A percentile compares a stretch with the other conserved stretches of the same genome.
These are phyloP conservation scores for Jacana jacana DNA, from an alignment of 2,113 vertebrate species.

Conservation along the genomic window DNA sequence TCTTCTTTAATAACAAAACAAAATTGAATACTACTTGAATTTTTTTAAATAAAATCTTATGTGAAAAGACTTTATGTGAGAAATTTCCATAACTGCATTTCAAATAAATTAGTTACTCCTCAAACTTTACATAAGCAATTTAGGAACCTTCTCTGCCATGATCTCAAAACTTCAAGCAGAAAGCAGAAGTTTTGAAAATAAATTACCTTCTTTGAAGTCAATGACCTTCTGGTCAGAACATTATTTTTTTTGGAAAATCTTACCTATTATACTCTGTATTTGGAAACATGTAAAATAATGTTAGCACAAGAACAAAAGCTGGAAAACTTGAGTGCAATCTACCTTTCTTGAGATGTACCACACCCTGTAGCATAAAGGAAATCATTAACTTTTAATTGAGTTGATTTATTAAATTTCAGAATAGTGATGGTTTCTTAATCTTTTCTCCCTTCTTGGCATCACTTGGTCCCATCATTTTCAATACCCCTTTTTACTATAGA, in stretches of 20 bases:
- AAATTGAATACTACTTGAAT: no score
- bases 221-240: not conserved
- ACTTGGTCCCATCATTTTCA: not conserved
- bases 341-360: not conserved
- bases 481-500: not conserved
- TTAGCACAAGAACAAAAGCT: not conserved
- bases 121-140: not conserved
- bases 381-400: not conserved
- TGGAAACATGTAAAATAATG: not conserved
- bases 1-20: not conserved
- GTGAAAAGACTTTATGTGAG: not conserved
- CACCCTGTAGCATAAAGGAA: not conserved
- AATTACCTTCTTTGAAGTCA: not conserved
- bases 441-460: not conserved
- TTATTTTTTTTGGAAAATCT: not conserved
- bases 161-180: not conserved
- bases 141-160: not conserved
- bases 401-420: not conserved
- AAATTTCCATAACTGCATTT: not conserved
- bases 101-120: not conserved
- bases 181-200: slow-evolving; percentile 12
- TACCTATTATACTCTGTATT: not conserved
- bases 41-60: not conserved
- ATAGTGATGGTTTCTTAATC: not conserved
- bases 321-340: not conserved